Percentiles rank a stretch among this genome's conserved stretches.
phyloP scores from a whole-genome alignment of 1,140 invertebrate genomes.

The Reticulitermes speratus region DNA sequence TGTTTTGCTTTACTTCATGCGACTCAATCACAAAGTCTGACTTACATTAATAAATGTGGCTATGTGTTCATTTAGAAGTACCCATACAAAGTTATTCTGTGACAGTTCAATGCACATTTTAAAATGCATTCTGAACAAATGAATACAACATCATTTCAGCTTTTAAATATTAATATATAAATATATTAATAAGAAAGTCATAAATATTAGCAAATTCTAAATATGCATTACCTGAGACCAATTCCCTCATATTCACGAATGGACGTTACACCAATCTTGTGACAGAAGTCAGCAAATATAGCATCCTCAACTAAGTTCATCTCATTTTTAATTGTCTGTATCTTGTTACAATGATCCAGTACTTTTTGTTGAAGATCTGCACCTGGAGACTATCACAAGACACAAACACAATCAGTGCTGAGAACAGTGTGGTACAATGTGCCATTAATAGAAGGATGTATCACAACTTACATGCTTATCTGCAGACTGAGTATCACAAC shows the following conservation, averaged over 20 bases:
- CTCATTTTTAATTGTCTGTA: not conserved
- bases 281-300: not conserved
- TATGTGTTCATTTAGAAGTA: too few relatives aligned
- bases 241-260: constrained; percentile 12
- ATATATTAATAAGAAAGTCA: not conserved
- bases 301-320: not conserved
- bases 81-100: too few relatives aligned
- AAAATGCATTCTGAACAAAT: too few relatives aligned
- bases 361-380: not conserved
- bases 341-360: not conserved
- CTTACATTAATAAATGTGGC: too few relatives aligned
- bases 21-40: too few relatives aligned
- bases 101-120: too few relatives aligned
- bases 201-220: not conserved
- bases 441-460: too few relatives aligned
- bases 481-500: not conserved
- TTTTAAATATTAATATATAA: too few relatives aligned
- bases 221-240: not conserved
- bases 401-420: too few relatives aligned
- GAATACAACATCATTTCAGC: too few relatives aligned
- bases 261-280: not conserved
- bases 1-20: not conserved
- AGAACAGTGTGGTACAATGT: too few relatives aligned
- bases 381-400: too few relatives aligned
- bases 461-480: not conserved